These are phyloP conservation scores for Acleris sparsana DNA, from an alignment of 2,888 invertebrate genomes.

Conservation along the genomic window DNA sequence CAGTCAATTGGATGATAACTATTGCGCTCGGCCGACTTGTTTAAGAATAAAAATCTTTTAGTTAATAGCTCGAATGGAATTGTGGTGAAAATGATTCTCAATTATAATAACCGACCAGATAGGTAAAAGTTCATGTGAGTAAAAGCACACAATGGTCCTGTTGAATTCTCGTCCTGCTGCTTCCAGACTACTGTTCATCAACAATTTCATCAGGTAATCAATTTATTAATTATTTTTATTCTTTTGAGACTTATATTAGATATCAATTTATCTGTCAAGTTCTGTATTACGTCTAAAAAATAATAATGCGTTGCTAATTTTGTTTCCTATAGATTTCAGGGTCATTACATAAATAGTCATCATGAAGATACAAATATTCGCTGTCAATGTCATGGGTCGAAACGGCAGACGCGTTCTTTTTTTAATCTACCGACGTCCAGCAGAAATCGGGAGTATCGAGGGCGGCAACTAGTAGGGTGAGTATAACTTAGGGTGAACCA, in stretches of 20 bases:
- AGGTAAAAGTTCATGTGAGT: conserved; percentile 21
- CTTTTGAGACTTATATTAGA: no score
- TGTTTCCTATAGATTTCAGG: conserved; percentile 74
- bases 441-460: conserved; percentile 86
- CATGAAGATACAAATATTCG: conserved; percentile 47
- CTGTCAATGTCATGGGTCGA: conserved; percentile 63
- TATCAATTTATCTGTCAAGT: no score
- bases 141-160: conserved; percentile 53
- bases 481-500: conserved; percentile 42
- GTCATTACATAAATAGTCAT: conserved; percentile 77
- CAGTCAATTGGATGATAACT: no score
- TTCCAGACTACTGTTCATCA: conserved; percentile 48
- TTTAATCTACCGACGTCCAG: conserved; percentile 67
- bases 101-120: conserved; percentile 27
- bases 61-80: conserved; percentile 26
- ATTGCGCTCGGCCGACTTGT: not conserved
- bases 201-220: conserved; percentile 52
- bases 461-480: conserved; percentile 90
- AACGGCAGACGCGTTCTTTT: conserved; percentile 63
- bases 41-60: not conserved
- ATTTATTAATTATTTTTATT: not conserved
- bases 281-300: not conserved
- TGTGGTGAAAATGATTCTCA: conserved; percentile 36
- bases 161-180: conserved; percentile 48
- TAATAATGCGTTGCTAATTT: conserved; percentile 13